Evolutionary conservation across 2,888 invertebrate genomes (phyloP).

Genomic region (Orthosia gothica): DNA sequence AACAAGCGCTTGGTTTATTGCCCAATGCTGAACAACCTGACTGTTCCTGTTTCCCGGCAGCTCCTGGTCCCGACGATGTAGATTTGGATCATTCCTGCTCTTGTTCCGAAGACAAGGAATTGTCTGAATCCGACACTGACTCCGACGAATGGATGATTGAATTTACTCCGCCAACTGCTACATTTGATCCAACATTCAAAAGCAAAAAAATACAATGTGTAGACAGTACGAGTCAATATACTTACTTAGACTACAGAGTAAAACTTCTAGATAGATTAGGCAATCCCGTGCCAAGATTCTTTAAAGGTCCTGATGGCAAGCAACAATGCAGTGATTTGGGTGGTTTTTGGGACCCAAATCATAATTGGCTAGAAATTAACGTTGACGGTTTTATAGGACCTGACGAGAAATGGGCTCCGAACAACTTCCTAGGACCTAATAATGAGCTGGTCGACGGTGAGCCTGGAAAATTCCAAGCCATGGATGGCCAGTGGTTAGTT

Average conservation of each 20-base stretch:
- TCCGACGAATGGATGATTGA: conserved; percentile 88
- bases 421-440: conserved; percentile 81
- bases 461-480: conserved; percentile 82
- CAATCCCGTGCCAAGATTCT: conserved; percentile 85
- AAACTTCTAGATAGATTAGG: conserved; percentile 84
- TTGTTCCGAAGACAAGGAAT: conserved; percentile 81
- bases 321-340: conserved; percentile 87
- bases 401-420: conserved; percentile 86
- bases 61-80: conserved; percentile 75
- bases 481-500: conserved; percentile 79
- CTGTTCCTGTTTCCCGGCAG: conserved; percentile 82
- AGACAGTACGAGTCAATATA: conserved; percentile 82
- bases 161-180: conserved; percentile 87
- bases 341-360: conserved; percentile 85
- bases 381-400: conserved; percentile 84
- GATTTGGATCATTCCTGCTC: conserved; percentile 84
- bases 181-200: conserved; percentile 80
- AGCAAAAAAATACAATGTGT: conserved; percentile 76
- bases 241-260: conserved; percentile 85
- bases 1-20: conserved; percentile 85
- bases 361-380: conserved; percentile 87
- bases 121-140: conserved; percentile 83
- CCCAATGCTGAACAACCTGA: conserved; percentile 83
- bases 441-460: conserved; percentile 83
- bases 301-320: conserved; percentile 86